phyloP scores from a whole-genome alignment of 2,888 invertebrate species.

The Eristalis arbustorum region DNA sequence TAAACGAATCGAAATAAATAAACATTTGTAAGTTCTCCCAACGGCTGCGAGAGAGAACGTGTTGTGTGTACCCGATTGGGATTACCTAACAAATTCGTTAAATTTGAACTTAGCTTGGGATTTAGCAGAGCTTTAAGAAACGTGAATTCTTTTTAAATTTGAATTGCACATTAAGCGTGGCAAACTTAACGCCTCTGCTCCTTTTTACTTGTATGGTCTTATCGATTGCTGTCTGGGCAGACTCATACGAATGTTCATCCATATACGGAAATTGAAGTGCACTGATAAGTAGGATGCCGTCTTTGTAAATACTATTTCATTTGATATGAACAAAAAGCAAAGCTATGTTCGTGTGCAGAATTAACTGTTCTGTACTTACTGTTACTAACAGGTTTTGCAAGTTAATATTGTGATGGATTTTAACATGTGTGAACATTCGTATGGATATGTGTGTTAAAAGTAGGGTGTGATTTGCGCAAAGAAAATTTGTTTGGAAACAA shows the following conservation, averaged over 20 bases:
- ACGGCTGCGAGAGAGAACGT: conserved; percentile 10
- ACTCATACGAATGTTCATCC: background rate
- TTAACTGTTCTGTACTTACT: background rate
- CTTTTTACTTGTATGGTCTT: background rate
- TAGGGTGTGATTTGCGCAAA: background rate
- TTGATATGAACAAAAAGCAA: background rate
- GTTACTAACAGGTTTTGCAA: background rate
- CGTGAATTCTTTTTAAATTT: background rate
- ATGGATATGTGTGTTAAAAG: background rate
- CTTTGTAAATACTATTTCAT: background rate
- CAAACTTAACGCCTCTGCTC: background rate
- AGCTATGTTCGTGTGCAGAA: background rate
- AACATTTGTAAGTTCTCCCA: background rate
- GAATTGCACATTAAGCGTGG: background rate
- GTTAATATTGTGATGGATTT: background rate
- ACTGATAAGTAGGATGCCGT: background rate
- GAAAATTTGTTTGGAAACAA: background rate
- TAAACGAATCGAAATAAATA: conserved; percentile 20
- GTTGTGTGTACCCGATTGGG: background rate
- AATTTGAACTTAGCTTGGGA: conserved; percentile 1
- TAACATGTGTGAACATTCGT: background rate
- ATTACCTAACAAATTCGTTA: conserved; percentile 31
- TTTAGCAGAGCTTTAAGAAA: background rate
- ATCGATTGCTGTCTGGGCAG: background rate
- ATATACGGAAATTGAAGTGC: background rate